phyloP scores from a whole-genome alignment of 2,888 invertebrate species.

The Pherbina coryleti region DNA sequence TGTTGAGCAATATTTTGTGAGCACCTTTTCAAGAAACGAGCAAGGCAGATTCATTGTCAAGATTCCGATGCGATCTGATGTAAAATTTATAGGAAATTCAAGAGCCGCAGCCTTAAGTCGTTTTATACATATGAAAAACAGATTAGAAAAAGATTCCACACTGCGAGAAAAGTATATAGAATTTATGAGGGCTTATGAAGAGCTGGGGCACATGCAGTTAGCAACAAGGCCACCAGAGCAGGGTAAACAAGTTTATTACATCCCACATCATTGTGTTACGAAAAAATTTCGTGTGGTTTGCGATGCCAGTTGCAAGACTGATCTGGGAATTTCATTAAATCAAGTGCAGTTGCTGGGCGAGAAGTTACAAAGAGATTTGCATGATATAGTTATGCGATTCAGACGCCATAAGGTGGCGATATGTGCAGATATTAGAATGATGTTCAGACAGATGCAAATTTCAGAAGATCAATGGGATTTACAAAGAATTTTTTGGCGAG shows the following conservation, averaged over 20 bases:
- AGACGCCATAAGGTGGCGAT: not conserved
- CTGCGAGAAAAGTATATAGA: too few relatives aligned
- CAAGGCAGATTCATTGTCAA: not conserved
- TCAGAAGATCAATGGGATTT: not conserved
- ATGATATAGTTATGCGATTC: constrained; percentile 8
- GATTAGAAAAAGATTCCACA: not conserved
- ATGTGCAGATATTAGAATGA: constrained; percentile 6
- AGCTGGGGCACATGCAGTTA: too few relatives aligned
- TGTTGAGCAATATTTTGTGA: not conserved
- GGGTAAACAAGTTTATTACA: too few relatives aligned
- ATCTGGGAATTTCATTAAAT: constrained; percentile 18
- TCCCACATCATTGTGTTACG: too few relatives aligned
- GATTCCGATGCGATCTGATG: not conserved
- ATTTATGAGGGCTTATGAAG: too few relatives aligned
- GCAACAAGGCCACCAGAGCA: too few relatives aligned
- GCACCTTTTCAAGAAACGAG: not conserved
- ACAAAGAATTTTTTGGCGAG: not conserved
- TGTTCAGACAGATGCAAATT: not conserved
- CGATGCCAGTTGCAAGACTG: constrained; percentile 19
- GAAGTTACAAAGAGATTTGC: constrained; percentile 20
- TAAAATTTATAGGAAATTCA: not conserved
- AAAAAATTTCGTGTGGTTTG: not conserved
- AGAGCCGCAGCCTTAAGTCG: not conserved
- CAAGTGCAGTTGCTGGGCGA: constrained; percentile 9
- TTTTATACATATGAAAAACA: not conserved